phyloP scores from a whole-genome alignment of 2,797 vertebrate genomes.

The Potorous gilbertii region DNA sequence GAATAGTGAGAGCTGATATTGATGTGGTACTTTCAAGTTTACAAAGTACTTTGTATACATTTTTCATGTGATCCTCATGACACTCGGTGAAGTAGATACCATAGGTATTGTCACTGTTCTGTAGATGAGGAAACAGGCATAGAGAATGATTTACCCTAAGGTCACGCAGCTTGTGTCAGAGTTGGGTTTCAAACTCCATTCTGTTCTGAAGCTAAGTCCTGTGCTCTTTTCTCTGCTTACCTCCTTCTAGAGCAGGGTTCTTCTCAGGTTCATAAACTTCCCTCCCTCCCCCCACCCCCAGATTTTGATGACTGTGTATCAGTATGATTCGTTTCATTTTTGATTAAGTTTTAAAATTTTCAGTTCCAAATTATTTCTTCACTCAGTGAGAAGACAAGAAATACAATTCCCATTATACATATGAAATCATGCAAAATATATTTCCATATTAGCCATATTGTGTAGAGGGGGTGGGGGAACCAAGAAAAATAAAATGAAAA shows the following conservation, averaged over 20 bases:
- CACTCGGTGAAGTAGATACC: background rate
- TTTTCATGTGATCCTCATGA: background rate
- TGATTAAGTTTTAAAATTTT: background rate
- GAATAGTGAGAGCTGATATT: background rate
- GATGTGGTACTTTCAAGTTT: background rate
- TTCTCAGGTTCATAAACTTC: background rate
- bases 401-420: background rate
- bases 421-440: background rate
- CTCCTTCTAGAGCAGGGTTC: background rate
- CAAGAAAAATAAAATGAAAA: background rate
- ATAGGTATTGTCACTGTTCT: background rate
- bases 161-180: background rate
- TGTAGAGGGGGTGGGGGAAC: background rate
- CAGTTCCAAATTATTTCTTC: background rate
- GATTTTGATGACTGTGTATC: background rate
- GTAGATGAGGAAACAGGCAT: background rate
- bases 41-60: background rate
- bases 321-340: background rate
- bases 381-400: background rate
- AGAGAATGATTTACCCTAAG: background rate
- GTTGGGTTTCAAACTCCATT: background rate
- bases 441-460: background rate
- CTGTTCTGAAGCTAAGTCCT: background rate
- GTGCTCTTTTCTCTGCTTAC: background rate
- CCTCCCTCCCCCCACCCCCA: background rate